Evolutionary conservation across 2,113 vertebrate species (phyloP), one percentile per base, ranked within the genome.

Genomic region (Manacus vitellinus): DNA sequence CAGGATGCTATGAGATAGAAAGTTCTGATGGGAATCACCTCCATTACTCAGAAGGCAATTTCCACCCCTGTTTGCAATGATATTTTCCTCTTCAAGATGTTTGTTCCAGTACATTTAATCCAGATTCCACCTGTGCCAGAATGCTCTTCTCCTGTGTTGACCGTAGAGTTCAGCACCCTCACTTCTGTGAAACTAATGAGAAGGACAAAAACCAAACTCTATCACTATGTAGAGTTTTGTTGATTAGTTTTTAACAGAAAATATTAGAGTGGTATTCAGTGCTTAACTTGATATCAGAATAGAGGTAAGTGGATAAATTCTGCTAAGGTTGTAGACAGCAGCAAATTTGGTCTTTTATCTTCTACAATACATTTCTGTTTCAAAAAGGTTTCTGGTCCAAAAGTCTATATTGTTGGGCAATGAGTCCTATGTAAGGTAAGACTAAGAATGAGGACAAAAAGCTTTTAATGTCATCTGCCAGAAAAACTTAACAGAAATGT

Each of bases 371-470:
- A 43, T 14, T 75, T 76, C 18, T 56, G 4, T 41, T n/a, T 67
- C 37, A 47, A 33, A 76, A 74, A 20, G 2, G 3, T 72, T 89
- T 71, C 30, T 84, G 30, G 9, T 84, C 52, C 23, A 67, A 52
- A 75, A 52, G 24, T 11, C 22, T 70, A 2, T 0, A 4, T 79
- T 71, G 3, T 7, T 8, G 31, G 15, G 1, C 51, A 6, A 3
- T 1, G 2, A 18, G 8, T 73, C 15, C 18, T 49, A 0, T 16
- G 30, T 70, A 39, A 73, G 13, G 17, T 31, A 51, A 39, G 16
- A 20, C 49, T 46, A 33, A 62, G 49, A 51, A 41, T 31, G 14
- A 37, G 20, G 17, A 39, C 6, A 55, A 51, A 65, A 28, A 31
- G 4, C 41, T 78, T 70, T 70, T 33, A 70, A 33, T 55, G 15